phyloP scores from a whole-genome alignment of 2,888 invertebrate species.

The Eupithecia inturbata region DNA sequence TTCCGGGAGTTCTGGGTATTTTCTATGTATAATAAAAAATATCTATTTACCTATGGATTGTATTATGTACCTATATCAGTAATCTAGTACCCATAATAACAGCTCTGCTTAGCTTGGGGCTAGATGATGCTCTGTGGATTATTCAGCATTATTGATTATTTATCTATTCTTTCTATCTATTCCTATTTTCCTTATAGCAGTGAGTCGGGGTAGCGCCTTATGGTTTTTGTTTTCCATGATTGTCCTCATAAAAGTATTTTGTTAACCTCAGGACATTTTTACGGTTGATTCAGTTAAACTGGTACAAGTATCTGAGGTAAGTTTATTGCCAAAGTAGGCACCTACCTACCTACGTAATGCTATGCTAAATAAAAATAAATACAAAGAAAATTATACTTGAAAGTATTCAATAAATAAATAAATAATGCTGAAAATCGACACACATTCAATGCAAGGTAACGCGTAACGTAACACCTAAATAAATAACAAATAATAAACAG shows the following conservation, averaged over 20 bases:
- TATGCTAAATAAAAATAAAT: background rate
- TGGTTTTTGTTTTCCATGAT: no score
- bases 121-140: no score
- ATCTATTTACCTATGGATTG: no score
- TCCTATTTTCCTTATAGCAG: background rate
- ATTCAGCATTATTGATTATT: no score
- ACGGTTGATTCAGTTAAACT: background rate
- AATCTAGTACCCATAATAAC: no score
- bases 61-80: no score
- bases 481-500: slow-evolving; percentile 32
- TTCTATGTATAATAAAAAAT: no score
- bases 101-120: no score
- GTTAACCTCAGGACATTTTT: background rate
- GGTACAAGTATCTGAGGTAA: background rate
- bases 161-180: background rate
- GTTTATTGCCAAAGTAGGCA: background rate
- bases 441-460: background rate
- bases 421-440: no score
- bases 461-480: slow-evolving; percentile 7
- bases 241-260: background rate
- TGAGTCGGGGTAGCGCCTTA: background rate
- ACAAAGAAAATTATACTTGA: background rate
- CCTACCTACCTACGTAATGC: no score
- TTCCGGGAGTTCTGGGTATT: no score
- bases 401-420: no score